A percentile compares a stretch with the other conserved stretches of the same genome.
phyloP scores from a whole-genome alignment of 2,888 invertebrate species.

The Drosophila cognata region DNA sequence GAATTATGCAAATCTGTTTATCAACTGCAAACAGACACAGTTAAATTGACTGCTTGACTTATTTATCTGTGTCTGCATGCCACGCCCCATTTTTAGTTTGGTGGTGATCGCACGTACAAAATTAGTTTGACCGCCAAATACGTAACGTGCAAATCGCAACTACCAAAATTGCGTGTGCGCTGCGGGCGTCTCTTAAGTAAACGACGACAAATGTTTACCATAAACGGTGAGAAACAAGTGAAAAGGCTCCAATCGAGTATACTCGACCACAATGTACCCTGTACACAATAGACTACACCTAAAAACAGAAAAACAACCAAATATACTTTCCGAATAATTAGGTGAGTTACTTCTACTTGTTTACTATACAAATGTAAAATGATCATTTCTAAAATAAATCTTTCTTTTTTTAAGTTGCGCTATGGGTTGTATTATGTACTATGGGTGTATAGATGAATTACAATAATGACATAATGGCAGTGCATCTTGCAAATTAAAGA shows the following conservation, averaged over 20 bases:
- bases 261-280: constrained; percentile 1
- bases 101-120: constrained; percentile 37
- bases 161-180: constrained; percentile 51
- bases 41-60: constrained; percentile 12
- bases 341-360: background rate
- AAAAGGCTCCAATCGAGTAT: background rate
- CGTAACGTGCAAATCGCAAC: constrained; percentile 47
- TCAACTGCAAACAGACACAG: background rate
- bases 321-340: background rate
- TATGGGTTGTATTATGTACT: no score
- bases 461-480: background rate
- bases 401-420: background rate
- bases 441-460: background rate
- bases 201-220: constrained; percentile 37
- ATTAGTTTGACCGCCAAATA: constrained; percentile 62
- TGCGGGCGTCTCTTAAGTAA: constrained; percentile 58
- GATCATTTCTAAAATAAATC: background rate
- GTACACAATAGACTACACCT: background rate
- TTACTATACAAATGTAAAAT: background rate
- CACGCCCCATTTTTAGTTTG: constrained; percentile 51
- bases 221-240: constrained; percentile 29
- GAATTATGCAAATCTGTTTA: background rate
- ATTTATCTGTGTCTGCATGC: constrained; percentile 16
- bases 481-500: background rate
- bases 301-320: background rate